These are phyloP conservation scores for Mungos mungo DNA, from an alignment of 2,113 vertebrate species.

Conservation along the genomic window DNA sequence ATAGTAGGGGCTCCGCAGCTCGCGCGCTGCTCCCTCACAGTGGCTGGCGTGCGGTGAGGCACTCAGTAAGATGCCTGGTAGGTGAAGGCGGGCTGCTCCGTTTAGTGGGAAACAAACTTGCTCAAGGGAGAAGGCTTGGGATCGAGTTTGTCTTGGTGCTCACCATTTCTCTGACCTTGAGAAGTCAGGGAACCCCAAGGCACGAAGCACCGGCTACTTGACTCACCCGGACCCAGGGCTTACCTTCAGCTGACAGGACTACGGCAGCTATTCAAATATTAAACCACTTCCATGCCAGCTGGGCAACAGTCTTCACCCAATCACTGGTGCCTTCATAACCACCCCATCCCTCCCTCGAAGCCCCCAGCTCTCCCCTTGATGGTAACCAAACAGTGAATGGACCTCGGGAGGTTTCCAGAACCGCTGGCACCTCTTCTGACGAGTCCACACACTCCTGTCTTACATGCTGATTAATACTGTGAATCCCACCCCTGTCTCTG, in stretches of 20 bases:
- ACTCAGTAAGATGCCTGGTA: background rate
- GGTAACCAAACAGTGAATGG: background rate
- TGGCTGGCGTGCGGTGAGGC: background rate
- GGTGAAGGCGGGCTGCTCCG: background rate
- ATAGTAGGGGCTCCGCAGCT: background rate
- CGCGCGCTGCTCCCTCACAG: background rate
- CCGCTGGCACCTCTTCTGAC: background rate
- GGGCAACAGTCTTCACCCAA: background rate
- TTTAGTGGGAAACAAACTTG: background rate
- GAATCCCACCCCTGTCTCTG: background rate
- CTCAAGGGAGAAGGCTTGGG: background rate
- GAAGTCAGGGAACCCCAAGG: background rate
- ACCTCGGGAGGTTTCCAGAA: background rate
- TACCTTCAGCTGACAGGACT: background rate
- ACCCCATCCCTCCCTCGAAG: background rate
- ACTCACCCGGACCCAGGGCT: background rate
- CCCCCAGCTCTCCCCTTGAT: background rate
- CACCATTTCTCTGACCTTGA: slow-evolving; percentile 13
- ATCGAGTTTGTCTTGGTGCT: background rate
- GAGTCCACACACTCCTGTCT: background rate
- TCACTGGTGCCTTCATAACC: background rate
- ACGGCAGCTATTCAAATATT: background rate
- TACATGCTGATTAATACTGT: background rate
- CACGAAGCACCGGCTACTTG: background rate
- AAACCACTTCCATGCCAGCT: background rate